Evolutionary conservation across 2,888 invertebrate genomes (phyloP), one percentile per base, ranked within the genome.

Genomic region (Leucophenga maculata): DNA sequence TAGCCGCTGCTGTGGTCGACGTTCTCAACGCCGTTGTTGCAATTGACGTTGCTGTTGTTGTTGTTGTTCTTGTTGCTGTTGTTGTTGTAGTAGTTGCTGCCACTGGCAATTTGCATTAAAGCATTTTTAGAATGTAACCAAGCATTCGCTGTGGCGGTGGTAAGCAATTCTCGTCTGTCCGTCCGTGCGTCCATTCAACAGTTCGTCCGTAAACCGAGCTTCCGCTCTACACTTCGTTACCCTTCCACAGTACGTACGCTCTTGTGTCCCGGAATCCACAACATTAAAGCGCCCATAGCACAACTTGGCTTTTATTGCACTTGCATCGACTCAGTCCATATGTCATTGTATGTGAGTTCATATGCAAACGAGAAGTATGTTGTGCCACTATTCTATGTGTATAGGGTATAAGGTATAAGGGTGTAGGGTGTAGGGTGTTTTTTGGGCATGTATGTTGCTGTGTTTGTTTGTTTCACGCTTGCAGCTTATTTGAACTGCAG

Each of bases 21-120:
- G 55, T 20, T 55, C 18, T 20, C 20, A 20, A 18, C 20, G 22
- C 20, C 22, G 55, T 11, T 20, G 22, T 16, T 20, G 20, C 22
- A 55, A 20, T 18, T 20, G 57, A 57, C 22, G 55, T 22, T n/a
- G 16, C 8, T 50, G 50, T 50, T 16, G 50, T 50, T 14, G 6
- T 50, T n/a, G 55, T 22, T 22, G 3, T 55, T 72, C 69, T 64
- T 74, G 64, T 16, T 32, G 70, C 55, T 66, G 68, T 32, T 48
- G 64, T 55, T 70, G 68, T 31, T 39, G 57, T 22, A 52, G 72
- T n/a, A 31, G 39, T 31, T 31, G 20, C 64, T 26, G 16, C 22
- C 22, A 18, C 11, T 48, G 48, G 46, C 55, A 76, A 77, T 79
- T 79, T 81, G 78, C 79, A 81, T 78, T 79, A 79, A 79, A 79